phyloP scores from a whole-genome alignment of 2,888 invertebrate genomes.

The Tetanocera ferruginea region DNA sequence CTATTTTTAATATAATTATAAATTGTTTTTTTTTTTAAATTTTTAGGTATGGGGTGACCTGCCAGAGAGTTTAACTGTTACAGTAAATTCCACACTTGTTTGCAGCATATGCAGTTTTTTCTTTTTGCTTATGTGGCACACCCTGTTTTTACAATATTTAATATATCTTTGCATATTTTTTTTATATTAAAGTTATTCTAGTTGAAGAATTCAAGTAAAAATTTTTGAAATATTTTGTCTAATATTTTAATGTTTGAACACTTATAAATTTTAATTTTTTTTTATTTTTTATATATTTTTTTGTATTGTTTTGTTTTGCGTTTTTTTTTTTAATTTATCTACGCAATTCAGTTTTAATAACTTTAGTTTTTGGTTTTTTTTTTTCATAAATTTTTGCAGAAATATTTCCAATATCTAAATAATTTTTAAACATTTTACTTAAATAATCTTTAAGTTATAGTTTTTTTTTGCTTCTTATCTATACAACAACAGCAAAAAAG shows the following conservation, averaged over 20 bases:
- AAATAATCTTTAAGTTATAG: not conserved
- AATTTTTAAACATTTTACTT: not conserved
- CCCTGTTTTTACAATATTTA: not conserved
- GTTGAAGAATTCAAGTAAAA: constrained; percentile 1
- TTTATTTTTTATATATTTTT: not conserved
- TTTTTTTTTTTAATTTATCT: not conserved
- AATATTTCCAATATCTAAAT: not conserved
- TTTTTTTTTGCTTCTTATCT: not conserved
- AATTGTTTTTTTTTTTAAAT: not conserved
- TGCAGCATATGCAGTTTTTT: too few species aligned
- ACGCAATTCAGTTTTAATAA: not conserved
- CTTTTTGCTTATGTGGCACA: too few species aligned
- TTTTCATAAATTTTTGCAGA: not conserved
- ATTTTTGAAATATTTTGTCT: not conserved
- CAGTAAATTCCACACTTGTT: too few species aligned
- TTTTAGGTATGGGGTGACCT: too few species aligned
- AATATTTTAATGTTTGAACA: not conserved
- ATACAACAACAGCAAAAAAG: too few species aligned
- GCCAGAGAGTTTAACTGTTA: too few species aligned
- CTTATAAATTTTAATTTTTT: constrained; percentile 3
- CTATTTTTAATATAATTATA: constrained; percentile 6
- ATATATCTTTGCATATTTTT: not conserved
- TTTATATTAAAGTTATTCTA: not conserved
- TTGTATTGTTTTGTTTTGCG: too few species aligned
- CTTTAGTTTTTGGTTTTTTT: too few species aligned